Evolutionary conservation across 2,113 vertebrate species (phyloP), one percentile per base, ranked within the genome.

Genomic region (Perca fluviatilis): DNA sequence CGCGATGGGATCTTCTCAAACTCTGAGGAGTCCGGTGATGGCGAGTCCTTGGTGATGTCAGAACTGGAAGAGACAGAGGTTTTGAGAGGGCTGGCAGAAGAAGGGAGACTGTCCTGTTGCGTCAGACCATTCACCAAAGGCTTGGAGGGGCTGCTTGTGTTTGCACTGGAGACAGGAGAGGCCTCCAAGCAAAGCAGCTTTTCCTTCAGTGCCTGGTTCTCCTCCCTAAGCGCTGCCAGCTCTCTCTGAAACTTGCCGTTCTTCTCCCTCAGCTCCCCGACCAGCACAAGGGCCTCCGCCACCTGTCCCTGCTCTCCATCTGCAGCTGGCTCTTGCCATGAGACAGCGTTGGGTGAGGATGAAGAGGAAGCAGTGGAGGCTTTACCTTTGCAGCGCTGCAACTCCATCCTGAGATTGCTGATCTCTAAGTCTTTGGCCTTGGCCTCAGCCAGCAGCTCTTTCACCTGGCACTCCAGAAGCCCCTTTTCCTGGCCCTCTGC

Each of bases 361-460:
- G 94, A 95, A 0, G 86, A 6, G 0, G 82, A 91, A 36, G 83
- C 81, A 2, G 94, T 74, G 15, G 94, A 93, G 30, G 91, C 93
- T 77, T 95, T 97, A 81, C 95, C 96, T 88, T 93, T 96, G 84
- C 90, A 96, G 81, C 95, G 96, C 90, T 98, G 97, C 78, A 99
- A 85, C 87, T 99, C 98, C 79, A 91, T 96, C 33, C 96, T 96
- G 54, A 99, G 97, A 84, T 95, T 97, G 86, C 94, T 97, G 49
- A 99, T 99, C 92, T 99, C 97, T 1, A 95, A 96, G 78, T 99
- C 98, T 95, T 99, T 99, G 0, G 96, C 95, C 87, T 99, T 99
- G 57, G 97, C 97, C 82, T 99, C 98, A 27, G 97, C 96, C 91
- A 99, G 87, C 56, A 99, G 96, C 56, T 98, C 98, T 84, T 96